phyloP scores from a whole-genome alignment of 2,797 vertebrate genomes.

The Myotis pilosus region DNA sequence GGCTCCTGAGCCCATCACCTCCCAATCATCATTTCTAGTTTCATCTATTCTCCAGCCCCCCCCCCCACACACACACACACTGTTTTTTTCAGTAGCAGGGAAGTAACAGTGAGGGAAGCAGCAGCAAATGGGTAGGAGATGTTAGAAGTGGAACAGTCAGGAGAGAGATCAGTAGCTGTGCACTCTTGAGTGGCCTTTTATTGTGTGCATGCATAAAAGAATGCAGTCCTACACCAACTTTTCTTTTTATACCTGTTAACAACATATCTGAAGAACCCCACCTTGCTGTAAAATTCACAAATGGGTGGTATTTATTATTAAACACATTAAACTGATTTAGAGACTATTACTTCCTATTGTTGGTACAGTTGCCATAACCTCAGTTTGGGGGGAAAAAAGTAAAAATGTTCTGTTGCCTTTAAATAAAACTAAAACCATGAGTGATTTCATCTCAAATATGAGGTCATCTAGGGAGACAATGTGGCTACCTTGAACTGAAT shows the following conservation, averaged over 20 bases:
- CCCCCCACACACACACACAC: not conserved
- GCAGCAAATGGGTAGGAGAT: not conserved
- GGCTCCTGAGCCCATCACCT: not conserved
- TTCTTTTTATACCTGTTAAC: not conserved
- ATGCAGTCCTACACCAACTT: not conserved
- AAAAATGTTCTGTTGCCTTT: not conserved
- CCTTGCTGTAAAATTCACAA: not conserved
- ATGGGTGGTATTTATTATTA: not conserved
- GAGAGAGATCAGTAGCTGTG: no score
- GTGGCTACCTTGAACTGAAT: not conserved
- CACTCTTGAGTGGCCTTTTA: not conserved
- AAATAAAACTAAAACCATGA: conserved; percentile 27
- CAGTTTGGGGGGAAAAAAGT: not conserved
- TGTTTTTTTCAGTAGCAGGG: not conserved
- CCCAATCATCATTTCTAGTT: not conserved
- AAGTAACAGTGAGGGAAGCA: not conserved
- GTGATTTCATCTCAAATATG: not conserved
- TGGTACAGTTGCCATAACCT: not conserved
- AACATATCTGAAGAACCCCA: not conserved
- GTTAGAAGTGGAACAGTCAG: not conserved
- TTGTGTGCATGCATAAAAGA: not conserved
- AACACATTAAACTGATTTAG: not conserved
- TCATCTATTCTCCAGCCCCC: not conserved
- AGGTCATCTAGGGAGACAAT: not conserved
- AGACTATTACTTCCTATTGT: not conserved